Conservation (phyloP, 2,113 vertebrate genomes). For the Phylloscopus trochilus region DNA sequence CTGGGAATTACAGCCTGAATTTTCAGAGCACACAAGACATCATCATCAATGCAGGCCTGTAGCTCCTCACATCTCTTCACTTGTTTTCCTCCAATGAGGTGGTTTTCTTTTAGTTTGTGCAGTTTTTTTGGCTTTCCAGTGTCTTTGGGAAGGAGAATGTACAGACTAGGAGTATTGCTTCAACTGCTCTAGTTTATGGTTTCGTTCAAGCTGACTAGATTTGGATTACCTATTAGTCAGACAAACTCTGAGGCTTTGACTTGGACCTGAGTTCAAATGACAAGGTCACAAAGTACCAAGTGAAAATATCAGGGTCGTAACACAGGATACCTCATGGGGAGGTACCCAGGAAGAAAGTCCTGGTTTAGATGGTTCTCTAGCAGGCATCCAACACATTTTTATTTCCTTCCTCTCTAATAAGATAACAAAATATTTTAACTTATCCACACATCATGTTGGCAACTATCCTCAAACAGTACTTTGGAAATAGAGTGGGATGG, state of each 20-base stretch:
- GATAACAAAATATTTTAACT: background rate
- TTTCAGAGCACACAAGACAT: rapidly evolving
- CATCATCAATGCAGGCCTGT: background rate
- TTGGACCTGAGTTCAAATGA: background rate
- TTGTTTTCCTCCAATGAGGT: background rate
- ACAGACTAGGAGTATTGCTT: background rate
- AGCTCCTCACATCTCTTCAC: rapidly evolving
- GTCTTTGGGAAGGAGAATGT: background rate
- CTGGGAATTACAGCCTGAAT: background rate
- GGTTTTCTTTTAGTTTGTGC: background rate
- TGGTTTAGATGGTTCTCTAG: background rate
- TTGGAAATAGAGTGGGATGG: background rate
- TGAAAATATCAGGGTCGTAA: background rate
- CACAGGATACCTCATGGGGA: background rate
- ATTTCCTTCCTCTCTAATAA: background rate
- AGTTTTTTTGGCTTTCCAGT: background rate
- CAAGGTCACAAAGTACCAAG: background rate
- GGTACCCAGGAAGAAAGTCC: background rate
- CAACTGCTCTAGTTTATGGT: background rate
- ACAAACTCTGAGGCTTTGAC: background rate
- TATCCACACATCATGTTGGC: rapidly evolving
- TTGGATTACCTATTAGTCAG: background rate
- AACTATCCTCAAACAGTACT: background rate
- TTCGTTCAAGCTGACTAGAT: background rate
- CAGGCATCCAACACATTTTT: background rate